Conservation (phyloP, 2,113 vertebrate genomes). For the Heterotis niloticus region DNA sequence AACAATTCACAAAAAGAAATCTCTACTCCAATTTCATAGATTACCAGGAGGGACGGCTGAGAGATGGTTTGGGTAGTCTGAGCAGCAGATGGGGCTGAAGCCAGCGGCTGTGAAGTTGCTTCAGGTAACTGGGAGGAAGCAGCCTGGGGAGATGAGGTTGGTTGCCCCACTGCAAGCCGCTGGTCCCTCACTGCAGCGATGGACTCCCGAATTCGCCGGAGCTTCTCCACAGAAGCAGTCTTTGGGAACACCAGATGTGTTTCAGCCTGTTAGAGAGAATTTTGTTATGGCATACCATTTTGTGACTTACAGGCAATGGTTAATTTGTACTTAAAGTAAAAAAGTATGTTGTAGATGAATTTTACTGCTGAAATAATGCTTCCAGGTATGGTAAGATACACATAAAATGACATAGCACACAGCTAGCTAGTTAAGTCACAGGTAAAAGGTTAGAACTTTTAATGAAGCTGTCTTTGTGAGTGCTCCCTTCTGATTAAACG, state of each 20-base stretch:
- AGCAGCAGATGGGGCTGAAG: conserved; percentile 16
- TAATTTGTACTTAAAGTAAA: not conserved
- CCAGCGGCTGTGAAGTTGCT: not conserved
- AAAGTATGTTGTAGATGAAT: too few species aligned
- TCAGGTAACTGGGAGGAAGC: conserved; percentile 15
- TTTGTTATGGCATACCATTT: not conserved
- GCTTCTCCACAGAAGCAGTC: conserved; percentile 81
- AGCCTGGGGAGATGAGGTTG: conserved; percentile 35
- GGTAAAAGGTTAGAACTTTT: too few species aligned
- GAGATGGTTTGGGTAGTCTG: conserved; percentile 1
- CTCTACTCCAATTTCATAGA: not conserved
- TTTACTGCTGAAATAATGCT: not conserved
- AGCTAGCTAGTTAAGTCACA: too few species aligned
- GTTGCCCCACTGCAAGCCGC: conserved; percentile 57
- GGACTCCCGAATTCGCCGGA: conserved; percentile 78
- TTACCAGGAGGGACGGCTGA: conserved; percentile 15
- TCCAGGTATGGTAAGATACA: not conserved
- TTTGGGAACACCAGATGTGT: conserved; percentile 90
- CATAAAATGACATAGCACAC: too few species aligned
- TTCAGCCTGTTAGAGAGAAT: conserved; percentile 69
- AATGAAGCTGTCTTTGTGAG: too few species aligned
- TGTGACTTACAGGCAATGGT: not conserved
- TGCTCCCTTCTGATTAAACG: too few species aligned
- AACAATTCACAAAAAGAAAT: not conserved
- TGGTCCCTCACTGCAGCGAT: conserved; percentile 81